Conservation (phyloP, 2,888 invertebrate species). For the Hipparchia semele region DNA sequence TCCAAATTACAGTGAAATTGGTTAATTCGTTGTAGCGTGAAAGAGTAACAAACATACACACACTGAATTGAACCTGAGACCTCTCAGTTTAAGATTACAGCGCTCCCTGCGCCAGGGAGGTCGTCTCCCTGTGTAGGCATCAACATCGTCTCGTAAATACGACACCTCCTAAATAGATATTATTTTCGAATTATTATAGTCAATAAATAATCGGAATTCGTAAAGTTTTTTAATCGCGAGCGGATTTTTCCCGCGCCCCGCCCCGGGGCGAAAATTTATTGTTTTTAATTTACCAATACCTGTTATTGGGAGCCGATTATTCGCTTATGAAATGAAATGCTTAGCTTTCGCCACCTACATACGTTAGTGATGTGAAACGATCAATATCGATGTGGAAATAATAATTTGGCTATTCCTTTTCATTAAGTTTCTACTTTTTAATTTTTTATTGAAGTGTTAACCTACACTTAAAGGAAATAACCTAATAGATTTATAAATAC, state of each 20-base stretch:
- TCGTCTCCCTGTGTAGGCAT: too few relatives aligned
- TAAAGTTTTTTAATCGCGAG: slow-evolving; percentile 71
- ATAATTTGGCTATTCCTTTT: neutral
- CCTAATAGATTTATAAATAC: too few relatives aligned
- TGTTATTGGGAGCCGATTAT: slow-evolving; percentile 56
- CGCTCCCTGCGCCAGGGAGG: too few relatives aligned
- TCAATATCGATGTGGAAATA: slow-evolving; percentile 35
- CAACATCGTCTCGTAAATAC: too few relatives aligned
- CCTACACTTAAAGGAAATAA: too few relatives aligned
- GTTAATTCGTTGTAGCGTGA: too few relatives aligned
- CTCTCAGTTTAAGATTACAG: too few relatives aligned
- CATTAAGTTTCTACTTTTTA: too few relatives aligned
- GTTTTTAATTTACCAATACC: slow-evolving; percentile 72
- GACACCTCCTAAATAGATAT: neutral
- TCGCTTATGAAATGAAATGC: slow-evolving; percentile 67
- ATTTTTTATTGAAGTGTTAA: too few relatives aligned
- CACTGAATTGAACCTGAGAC: too few relatives aligned
- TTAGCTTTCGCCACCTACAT: slow-evolving; percentile 51
- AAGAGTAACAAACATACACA: too few relatives aligned
- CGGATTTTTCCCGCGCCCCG: slow-evolving; percentile 3
- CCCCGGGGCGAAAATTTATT: slow-evolving; percentile 61
- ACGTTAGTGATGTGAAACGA: slow-evolving; percentile 42
- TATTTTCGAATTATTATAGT: slow-evolving; percentile 48
- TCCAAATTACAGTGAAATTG: too few relatives aligned
- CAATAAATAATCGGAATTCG: slow-evolving; percentile 51